phyloP scores from a whole-genome alignment of 2,888 invertebrate species.

The Morpho achilles region DNA sequence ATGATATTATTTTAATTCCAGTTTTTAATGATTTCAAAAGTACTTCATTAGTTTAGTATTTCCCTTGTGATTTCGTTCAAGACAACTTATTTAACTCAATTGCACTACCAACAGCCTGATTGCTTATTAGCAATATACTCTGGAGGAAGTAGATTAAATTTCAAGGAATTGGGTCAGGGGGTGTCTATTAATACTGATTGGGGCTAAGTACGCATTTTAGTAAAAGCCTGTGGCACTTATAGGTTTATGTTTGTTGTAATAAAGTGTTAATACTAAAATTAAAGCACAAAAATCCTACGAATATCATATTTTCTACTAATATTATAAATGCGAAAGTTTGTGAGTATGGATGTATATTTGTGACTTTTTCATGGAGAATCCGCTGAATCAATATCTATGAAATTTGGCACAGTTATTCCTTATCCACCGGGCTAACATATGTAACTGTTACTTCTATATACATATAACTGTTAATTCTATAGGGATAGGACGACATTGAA shows the following conservation, averaged over 20 bases:
- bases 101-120: slow-evolving; percentile 28
- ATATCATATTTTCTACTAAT: too few species aligned
- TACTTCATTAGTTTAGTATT: slow-evolving; percentile 7
- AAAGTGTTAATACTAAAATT: background rate
- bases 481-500: too few species aligned
- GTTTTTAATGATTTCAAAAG: background rate
- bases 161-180: slow-evolving; percentile 59
- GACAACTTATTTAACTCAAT: slow-evolving; percentile 19
- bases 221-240: slow-evolving; percentile 6
- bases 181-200: slow-evolving; percentile 43
- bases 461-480: too few species aligned
- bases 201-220: slow-evolving; percentile 35
- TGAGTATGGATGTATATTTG: too few species aligned
- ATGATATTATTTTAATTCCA: too few species aligned
- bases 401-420: too few species aligned
- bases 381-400: too few species aligned
- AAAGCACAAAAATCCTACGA: too few species aligned
- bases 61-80: slow-evolving; percentile 24
- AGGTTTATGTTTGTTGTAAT: slow-evolving; percentile 3
- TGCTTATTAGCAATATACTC: slow-evolving; percentile 40
- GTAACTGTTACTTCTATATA: too few species aligned
- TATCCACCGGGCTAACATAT: too few species aligned
- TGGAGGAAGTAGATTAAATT: slow-evolving; percentile 58
- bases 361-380: too few species aligned
- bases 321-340: too few species aligned